Evolutionary conservation across 2,888 invertebrate genomes (phyloP), one percentile per base, ranked within the genome.

Genomic region (Calameuta idolon): DNA sequence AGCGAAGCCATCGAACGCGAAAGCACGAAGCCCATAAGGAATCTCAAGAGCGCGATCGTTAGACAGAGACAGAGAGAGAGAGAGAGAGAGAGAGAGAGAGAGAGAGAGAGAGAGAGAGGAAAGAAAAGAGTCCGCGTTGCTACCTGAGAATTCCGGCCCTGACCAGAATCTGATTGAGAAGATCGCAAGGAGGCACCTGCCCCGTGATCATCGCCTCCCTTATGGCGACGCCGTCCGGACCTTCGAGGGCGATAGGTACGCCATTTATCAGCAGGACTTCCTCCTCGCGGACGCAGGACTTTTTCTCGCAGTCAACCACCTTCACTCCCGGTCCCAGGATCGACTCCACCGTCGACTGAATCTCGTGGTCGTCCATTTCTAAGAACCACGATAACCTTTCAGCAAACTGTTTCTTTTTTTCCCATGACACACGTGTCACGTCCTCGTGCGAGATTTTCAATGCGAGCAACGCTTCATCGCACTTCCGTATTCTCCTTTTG

Each of bases 331-430:
- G 95, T 80, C 95, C 95, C 82, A 95, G 93, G 83, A 95, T 94
- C 82, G 95, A 94, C 91, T 95, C 95, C 80, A 95, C 95, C 81
- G 95, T 95, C 87, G 95, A 95, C 88, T 95, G 94, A 84, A 95
- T 95, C 91, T 95, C 95, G 85, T 93, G 92, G 90, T 95, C 95
- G 91, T 95, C 95, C 94, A 95, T 94, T 83, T 84, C 88, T 89
- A 80, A 55, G 83, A 82, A 85, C 76, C 69, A 77, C 69, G 34
- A 79, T 74, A 69, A 12, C 34, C n/a, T 75, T n/a, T 78, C 73
- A 75, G 71, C 77, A 30, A 69, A 37, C 37, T 34, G 37, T 75
- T 40, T 12, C 55, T 33, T 75, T 40, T 12, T 71, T 33, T 35
- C 40, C 15, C 15, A 40, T 40, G 37, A 40, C 40, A 40, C 15